Evolutionary conservation across 1,140 invertebrate genomes (phyloP), one percentile per base, ranked within the genome.

Genomic region (Zaprionus capensis): DNA sequence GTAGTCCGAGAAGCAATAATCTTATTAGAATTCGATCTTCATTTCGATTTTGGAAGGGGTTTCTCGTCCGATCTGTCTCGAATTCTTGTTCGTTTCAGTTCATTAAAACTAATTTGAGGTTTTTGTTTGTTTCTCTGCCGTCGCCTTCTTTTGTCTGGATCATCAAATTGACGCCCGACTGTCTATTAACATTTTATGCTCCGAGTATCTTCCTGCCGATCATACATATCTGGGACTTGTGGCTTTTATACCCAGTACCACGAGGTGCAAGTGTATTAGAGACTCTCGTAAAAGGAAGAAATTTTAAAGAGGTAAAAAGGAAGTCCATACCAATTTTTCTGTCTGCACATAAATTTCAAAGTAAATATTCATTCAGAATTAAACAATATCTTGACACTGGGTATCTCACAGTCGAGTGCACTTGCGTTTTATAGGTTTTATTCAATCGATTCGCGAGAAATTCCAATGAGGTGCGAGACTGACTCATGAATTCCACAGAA

Each of bases 11-110:
- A 20, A 11, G 22, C 62, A 55, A 82, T 73, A 78, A 75, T 87
- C 83, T 70, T 80, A 87, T 83, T 81, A 83, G 83, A 87, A 88
- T 88, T 87, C 73, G 57, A 44, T 15, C 56, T 20, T 56, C 24
- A 77, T 80, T 78, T 84, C 58, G 78, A 84, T 77, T 69, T 41
- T 28, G 38, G 64, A 46, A 58, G 66, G 56, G 57, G 55, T 67
- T 17, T 55, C 63, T 70, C 17, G 55, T 57, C 70, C 38, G 64
- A 58, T 68, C 36, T 55, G 26, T 67, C 58, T 56, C 44, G 46
- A 58, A 71, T 76, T 75, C 70, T 65, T 17, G 12, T 59, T 20
- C 24, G 46, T 12, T 56, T 78, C 66, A 82, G 22, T 86, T 82
- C 56, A 87, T 80, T 80, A 75, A 83, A 78, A 84, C 55, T 46